Evolutionary conservation across 2,113 vertebrate species (phyloP), one percentile per base, ranked within the genome.

Genomic region (Turnix velox): DNA sequence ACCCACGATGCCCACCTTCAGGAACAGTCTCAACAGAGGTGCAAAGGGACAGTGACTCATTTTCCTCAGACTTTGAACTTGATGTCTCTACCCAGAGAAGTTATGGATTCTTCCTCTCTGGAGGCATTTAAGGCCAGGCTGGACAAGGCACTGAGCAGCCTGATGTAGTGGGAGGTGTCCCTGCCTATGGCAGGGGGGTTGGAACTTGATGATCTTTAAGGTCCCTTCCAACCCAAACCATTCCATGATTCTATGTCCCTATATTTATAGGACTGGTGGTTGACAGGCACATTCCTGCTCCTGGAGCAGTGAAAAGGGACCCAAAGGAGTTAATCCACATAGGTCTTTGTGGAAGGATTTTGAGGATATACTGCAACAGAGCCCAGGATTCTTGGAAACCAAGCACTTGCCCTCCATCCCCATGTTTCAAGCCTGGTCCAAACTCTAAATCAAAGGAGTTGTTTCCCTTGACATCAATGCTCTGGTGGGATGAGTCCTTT

Each of bases 401-500:
- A 28, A 87, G 6, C 7, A n/a, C 14, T 72, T 2, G 2, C 28
- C 20, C 28, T 72, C 0, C 0, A 19, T 39, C 20, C 9, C 54
- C 67, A 52, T 2, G 1, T 80, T 73, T 72, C 30, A 67, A 51
- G 58, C 23, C 42, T 92, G 49, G 33, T 73, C 27, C 37, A 27
- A 66, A 31, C n/a, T 52, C 55, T 63, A 61, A 89, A 68, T 85
- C 24, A 42, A 87, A 85, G 39, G 35, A 27, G 30, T 48, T 77
- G 39, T 48, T 84, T 74, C 51, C 52, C n/a, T 65, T 65, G 62
- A 59, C 71, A 75, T 68, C 33, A 24, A 10, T 35, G 37, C 40
- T 79, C 71, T 89, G 69, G 40, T 75, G 69, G 71, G 84, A 91
- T 65, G 62, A 81, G 10, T 42, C 43, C 42, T 79, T 33, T n/a